These are phyloP conservation scores for Arbacia lixula DNA, from an alignment of 53 echinoderm and acorn worm species.

Conservation along the genomic window DNA sequence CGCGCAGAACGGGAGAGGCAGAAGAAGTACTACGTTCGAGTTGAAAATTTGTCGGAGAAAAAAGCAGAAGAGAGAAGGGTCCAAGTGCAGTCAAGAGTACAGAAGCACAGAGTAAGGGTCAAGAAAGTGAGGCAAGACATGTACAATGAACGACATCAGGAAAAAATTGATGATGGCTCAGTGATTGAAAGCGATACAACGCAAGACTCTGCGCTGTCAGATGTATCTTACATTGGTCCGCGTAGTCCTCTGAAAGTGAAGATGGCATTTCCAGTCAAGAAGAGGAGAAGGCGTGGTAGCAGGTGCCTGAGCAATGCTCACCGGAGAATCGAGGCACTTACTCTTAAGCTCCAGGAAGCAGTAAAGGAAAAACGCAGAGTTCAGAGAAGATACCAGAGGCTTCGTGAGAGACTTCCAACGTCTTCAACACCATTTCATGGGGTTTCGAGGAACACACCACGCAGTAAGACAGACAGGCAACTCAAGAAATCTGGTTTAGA, in stretches of 20 bases:
- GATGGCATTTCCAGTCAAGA: constrained; percentile 20
- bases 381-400: constrained; percentile 37
- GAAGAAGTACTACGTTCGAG: constrained; percentile 41
- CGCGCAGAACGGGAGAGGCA: constrained; percentile 28
- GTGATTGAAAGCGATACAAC: constrained; percentile 13
- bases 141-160: neutral
- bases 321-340: constrained; percentile 44
- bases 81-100: constrained; percentile 16
- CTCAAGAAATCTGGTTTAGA: constrained; percentile 42
- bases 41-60: constrained; percentile 39
- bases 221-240: neutral
- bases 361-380: constrained; percentile 40
- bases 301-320: constrained; percentile 51
- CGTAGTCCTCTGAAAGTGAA: constrained; percentile 41
- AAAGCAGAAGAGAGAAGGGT: constrained; percentile 4
- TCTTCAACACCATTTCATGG: constrained; percentile 37
- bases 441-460: constrained; percentile 38
- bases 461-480: constrained; percentile 29
- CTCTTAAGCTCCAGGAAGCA: constrained; percentile 48
- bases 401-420: neutral
- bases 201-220: constrained; percentile 17
- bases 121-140: constrained; percentile 32
- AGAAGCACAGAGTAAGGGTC: constrained; percentile 47
- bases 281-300: constrained; percentile 44
- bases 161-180: too few species aligned